phyloP scores from a whole-genome alignment of 2,888 invertebrate species.

The Napeogenes sylphis region DNA sequence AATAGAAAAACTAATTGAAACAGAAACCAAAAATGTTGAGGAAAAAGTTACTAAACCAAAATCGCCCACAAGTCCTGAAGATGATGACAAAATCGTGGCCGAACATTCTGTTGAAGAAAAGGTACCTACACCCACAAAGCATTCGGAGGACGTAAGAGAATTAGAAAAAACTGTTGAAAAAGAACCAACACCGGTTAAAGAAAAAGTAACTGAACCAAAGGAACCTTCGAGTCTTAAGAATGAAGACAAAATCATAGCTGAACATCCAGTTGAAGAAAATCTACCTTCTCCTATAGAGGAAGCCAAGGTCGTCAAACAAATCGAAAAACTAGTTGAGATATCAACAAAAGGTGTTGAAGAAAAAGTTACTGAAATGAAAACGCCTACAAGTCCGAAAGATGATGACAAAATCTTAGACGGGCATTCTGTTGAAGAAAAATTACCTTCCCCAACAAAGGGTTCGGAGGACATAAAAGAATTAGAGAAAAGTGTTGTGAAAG shows the following conservation, averaged over 20 bases:
- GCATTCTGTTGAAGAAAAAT: slow-evolving; percentile 16
- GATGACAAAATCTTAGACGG: slow-evolving; percentile 14
- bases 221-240: neutral
- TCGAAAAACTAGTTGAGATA: neutral
- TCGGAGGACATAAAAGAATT: no score
- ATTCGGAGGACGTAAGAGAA: neutral
- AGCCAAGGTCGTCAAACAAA: no score
- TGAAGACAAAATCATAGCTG: neutral
- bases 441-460: neutral
- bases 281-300: no score
- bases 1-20: no score
- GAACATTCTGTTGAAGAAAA: slow-evolving; percentile 15
- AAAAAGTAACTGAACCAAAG: neutral
- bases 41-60: slow-evolving; percentile 16
- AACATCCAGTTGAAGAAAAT: no score
- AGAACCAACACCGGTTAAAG: slow-evolving; percentile 7
- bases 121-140: neutral
- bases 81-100: no score
- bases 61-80: no score
- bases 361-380: slow-evolving; percentile 10
- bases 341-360: no score
- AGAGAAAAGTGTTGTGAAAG: slow-evolving; percentile 10
- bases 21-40: slow-evolving; percentile 6
- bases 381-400: slow-evolving; percentile 17
- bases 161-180: slow-evolving; percentile 9